Percentiles rank a stretch among this genome's conserved stretches.
Evolutionary conservation across 2,797 vertebrate species (phyloP).

Genomic region (Enteromius trimaculatus): DNA sequence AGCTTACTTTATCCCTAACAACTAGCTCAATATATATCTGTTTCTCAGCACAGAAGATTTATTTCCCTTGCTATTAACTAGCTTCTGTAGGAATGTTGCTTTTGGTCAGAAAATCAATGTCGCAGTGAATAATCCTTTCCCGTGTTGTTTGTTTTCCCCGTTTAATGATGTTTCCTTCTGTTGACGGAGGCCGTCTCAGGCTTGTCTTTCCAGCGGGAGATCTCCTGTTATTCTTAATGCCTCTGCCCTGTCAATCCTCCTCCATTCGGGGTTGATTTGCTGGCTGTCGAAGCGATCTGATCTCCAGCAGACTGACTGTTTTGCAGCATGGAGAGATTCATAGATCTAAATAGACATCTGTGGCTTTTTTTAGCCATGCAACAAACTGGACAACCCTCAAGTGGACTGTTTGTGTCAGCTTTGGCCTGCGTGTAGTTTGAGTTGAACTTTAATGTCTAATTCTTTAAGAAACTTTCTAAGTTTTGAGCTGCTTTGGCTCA

Average conservation of each 20-base stretch:
- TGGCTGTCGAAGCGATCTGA: constrained; percentile 41
- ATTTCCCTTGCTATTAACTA: constrained; percentile 8
- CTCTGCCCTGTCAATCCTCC: constrained; percentile 12
- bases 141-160: constrained; percentile 4
- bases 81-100: background rate
- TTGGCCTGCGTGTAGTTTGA: constrained; percentile 4
- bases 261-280: constrained; percentile 1
- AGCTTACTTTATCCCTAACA: background rate
- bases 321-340: constrained; percentile 12
- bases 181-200: constrained; percentile 25
- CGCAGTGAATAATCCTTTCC: constrained; percentile 13
- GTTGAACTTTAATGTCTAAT: background rate
- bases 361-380: background rate
- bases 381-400: constrained; percentile 67
- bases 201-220: constrained; percentile 21
- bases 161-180: constrained; percentile 31
- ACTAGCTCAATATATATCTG: background rate
- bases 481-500: background rate
- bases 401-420: constrained; percentile 54
- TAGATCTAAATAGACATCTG: constrained; percentile 22
- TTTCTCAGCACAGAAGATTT: constrained; percentile 1
- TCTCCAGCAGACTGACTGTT: constrained; percentile 29
- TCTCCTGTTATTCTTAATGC: constrained; percentile 25
- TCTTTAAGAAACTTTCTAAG: background rate
- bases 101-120: constrained; percentile 33